These are phyloP conservation scores for Caerostris extrusa DNA, from an alignment of 1,140 invertebrate genomes.

Conservation along the genomic window DNA sequence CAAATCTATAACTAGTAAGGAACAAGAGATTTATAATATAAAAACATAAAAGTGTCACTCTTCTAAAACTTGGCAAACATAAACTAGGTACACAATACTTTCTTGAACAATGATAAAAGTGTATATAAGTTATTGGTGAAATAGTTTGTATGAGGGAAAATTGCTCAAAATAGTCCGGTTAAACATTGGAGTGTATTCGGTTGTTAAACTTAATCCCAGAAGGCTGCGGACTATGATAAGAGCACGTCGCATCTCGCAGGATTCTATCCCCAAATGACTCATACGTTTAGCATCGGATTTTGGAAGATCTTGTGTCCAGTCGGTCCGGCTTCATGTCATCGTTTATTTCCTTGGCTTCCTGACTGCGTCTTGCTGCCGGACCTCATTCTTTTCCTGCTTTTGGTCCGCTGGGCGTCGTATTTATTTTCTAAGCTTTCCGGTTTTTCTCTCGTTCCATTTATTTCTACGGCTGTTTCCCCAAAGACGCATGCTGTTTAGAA, in stretches of 20 bases:
- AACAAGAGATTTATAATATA: too few species aligned
- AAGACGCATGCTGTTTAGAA: not conserved
- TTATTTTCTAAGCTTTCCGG: not conserved
- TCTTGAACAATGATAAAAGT: too few species aligned
- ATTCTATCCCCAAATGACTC: not conserved
- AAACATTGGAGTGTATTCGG: not conserved
- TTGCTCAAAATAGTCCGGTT: too few species aligned
- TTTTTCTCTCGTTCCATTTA: not conserved
- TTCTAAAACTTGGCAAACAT: too few species aligned
- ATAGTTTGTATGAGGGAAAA: too few species aligned
- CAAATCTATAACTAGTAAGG: too few species aligned
- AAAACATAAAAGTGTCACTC: too few species aligned
- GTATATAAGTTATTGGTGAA: too few species aligned
- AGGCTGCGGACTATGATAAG: not conserved
- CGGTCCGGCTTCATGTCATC: not conserved
- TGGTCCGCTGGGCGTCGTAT: not conserved
- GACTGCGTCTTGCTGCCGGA: not conserved
- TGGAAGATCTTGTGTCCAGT: not conserved
- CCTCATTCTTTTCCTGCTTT: not conserved
- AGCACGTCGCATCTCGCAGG: not conserved
- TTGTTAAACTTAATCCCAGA: not conserved
- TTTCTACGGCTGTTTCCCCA: not conserved
- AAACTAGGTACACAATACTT: too few species aligned
- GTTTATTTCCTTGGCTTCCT: slow-evolving; percentile 1
- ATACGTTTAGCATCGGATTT: not conserved